phyloP scores from a whole-genome alignment of 2,888 invertebrate species.

The Conchocele bisecta region DNA sequence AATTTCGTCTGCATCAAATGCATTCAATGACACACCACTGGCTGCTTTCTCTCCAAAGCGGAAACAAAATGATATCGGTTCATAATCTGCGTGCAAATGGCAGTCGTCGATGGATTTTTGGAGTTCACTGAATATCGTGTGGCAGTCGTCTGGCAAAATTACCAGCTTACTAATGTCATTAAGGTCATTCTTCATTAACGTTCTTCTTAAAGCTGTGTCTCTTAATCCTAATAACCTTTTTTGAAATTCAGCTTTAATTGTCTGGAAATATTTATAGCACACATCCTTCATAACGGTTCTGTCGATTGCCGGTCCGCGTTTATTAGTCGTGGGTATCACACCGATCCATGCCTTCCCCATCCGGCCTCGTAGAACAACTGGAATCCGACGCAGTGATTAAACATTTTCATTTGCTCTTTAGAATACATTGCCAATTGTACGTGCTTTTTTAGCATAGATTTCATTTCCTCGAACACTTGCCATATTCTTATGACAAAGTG shows the following conservation, averaged over 20 bases:
- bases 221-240: background rate
- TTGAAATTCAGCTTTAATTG: slow-evolving; percentile 6
- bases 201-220: slow-evolving; percentile 10
- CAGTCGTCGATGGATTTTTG: slow-evolving; percentile 20
- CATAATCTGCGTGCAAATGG: slow-evolving; percentile 27
- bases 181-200: slow-evolving; percentile 41
- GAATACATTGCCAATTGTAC: slow-evolving; percentile 21
- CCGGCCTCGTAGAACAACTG: slow-evolving; percentile 33
- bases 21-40: slow-evolving; percentile 10
- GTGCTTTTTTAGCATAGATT: slow-evolving; percentile 38
- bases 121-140: slow-evolving; percentile 9
- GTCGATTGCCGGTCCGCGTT: no score
- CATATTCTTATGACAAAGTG: background rate
- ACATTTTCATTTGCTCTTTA: slow-evolving; percentile 19
- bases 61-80: slow-evolving; percentile 37
- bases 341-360: slow-evolving; percentile 31
- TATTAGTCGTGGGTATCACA: no score
- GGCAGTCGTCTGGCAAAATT: slow-evolving; percentile 42
- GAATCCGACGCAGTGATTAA: slow-evolving; percentile 24
- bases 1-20: slow-evolving; percentile 8
- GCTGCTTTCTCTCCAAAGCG: slow-evolving; percentile 46
- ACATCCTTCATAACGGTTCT: background rate
- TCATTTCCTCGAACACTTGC: slow-evolving; percentile 1
- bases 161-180: slow-evolving; percentile 22
- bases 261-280: background rate